Base-by-base conservation (phyloP, 2,113 vertebrate genomes). In the Suncus etruscus region DNA sequence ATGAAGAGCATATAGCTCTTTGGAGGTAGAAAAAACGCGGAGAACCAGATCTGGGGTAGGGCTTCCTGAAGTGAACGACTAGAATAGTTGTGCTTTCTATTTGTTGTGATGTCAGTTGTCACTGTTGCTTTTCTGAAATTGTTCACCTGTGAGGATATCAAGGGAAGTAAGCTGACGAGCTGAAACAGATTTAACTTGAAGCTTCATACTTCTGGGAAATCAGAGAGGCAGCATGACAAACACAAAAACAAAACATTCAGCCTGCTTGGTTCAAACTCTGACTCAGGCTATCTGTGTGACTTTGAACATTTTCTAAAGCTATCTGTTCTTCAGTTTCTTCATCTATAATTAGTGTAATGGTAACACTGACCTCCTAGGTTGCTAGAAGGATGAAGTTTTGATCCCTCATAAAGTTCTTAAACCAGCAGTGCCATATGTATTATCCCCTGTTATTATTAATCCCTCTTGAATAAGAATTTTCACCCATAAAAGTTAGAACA, bases 401-500 rank as follows among this genome's bases (percentile, higher is more conserved):
- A 32, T 51, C n/a, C 9, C 39, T 31, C 15, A 8, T 32, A 31
- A 24, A 25, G 15, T 86, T 72, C 69, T 86, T 76, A 92, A 86
- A 89, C n/a, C 22, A 84, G 54, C 32, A 32, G n/a, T 48, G 39
- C 9, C n/a, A 68, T 15, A 12, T 73, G 16, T 45, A 48, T 45
- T 58, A 77, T n/a, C 4, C 11, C 39, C 4, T 76, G 16, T 65
- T 79, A 65, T 83, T 69, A 63, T 83, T 79, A 86, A 70, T 78
- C 66, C 54, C 31, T 50, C 12, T 83, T 81, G 16, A 12, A 47
- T 72, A 65, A 80, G 3, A 85, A 48, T 63, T 91, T 88, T 85
- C 70, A 72, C 82, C 84, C 91, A 88, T 15, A 83, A 47, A 79
- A 76, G 47, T 54, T 68, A 89, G 54, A 84, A 73, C 45, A 54